phyloP scores from a whole-genome alignment of 64 coral and sea anemone species.

The Cladopsammia gracilis region DNA sequence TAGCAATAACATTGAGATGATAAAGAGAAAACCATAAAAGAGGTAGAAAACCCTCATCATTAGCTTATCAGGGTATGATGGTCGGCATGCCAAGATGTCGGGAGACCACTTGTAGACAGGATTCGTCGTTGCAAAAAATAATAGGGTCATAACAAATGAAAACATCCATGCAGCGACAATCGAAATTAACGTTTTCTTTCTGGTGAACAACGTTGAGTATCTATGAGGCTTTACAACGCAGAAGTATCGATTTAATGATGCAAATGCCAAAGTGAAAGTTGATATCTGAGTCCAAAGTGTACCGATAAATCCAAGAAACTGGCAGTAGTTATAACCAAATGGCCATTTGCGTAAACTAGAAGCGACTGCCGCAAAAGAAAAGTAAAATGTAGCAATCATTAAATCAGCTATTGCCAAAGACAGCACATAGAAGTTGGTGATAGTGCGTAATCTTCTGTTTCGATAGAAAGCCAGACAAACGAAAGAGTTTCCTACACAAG shows the following conservation, averaged over 20 bases:
- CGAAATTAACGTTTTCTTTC: background rate
- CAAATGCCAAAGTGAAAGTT: background rate
- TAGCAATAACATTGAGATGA: background rate
- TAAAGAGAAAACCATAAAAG: background rate
- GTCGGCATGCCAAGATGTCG: background rate
- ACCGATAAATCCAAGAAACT: constrained; percentile 23
- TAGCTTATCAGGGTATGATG: background rate
- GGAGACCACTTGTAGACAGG: background rate
- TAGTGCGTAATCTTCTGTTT: constrained; percentile 21
- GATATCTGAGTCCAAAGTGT: constrained; percentile 1
- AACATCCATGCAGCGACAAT: constrained; percentile 23
- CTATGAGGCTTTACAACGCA: constrained; percentile 2
- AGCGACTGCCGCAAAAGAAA: background rate
- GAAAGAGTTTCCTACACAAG: constrained; percentile 11
- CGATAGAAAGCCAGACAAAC: constrained; percentile 31
- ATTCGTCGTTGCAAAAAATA: background rate
- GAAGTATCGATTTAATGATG: constrained; percentile 41
- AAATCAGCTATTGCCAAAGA: constrained; percentile 41
- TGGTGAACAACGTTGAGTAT: constrained; percentile 31
- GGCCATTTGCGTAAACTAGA: constrained; percentile 19
- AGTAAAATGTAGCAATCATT: background rate
- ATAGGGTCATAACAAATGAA: background rate
- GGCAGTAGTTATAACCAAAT: background rate
- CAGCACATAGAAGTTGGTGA: constrained; percentile 33
- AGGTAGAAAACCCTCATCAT: background rate